Base-by-base conservation (phyloP, 2,113 vertebrate species). In the Leucopsar rothschildi region DNA sequence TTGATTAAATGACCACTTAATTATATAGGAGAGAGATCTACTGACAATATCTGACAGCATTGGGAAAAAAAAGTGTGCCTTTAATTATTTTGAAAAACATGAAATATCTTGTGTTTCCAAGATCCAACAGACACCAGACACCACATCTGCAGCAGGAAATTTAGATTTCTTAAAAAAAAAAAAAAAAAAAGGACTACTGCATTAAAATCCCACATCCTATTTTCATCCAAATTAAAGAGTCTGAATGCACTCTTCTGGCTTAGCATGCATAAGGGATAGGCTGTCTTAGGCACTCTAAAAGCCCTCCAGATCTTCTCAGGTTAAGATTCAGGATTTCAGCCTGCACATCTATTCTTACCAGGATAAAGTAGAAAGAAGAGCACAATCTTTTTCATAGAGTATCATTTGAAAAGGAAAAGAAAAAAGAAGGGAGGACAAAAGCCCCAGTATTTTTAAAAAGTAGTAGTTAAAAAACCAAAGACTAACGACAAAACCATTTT, bases 1-100 rank as follows among this genome's bases (percentile, higher is more conserved):
- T 57, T 79, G 87, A 85, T 89, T 94, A 95, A 93, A 89, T 85
- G 64, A 86, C 55, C 66, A 90, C 85, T 92, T 91, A 82, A 95
- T 95, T 94, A 91, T 35, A 59, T 40, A 65, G 27, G 52, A 24
- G 28, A 24, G 28, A 91, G 20, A 75, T 69, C 60, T 85, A 73
- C 35, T 42, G 69, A 79, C 39, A 55, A 56, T 45, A 64, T 72
- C 42, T 65, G 52, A 92, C 52, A 91, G 52, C 22, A 31, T 11
- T 44, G 10, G 24, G 44, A 14, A 88, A 65, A 47, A 66, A 68
- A 78, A 1, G 21, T 24, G 12, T 56, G 45, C 39, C 83, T 91
- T 81, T 55, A 82, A 87, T 37, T 28, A 68, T 52, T 77, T 6
- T 40, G 37, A 73, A 71, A 77, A 69, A 61, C 28, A 11, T 52